Conservation (phyloP, 1,140 invertebrate species). For the Phymorhynchus buccinoides region DNA sequence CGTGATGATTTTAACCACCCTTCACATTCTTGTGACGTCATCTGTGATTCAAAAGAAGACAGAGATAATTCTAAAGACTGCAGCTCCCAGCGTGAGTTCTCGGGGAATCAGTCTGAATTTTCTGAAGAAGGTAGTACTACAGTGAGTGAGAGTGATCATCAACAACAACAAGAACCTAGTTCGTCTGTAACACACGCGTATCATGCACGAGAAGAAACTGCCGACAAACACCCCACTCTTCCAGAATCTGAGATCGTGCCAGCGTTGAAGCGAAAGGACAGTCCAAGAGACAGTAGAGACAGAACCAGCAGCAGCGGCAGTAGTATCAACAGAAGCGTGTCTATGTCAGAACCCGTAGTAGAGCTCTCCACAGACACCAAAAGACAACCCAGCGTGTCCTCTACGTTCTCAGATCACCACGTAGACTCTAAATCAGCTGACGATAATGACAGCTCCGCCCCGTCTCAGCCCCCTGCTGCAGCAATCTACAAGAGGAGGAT, state of each 20-base stretch:
- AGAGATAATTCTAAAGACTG: too few relatives aligned
- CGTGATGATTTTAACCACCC: not conserved
- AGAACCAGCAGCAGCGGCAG: not conserved
- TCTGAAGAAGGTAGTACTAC: not conserved
- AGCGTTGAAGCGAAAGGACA: slow-evolving; percentile 13
- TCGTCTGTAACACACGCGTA: not conserved
- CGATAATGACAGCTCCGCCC: not conserved
- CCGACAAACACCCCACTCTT: not conserved
- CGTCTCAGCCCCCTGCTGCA: not conserved
- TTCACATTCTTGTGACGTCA: too few relatives aligned
- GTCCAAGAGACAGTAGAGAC: not conserved
- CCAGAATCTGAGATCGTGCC: not conserved
- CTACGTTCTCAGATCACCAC: not conserved
- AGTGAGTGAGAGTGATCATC: not conserved
- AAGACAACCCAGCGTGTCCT: not conserved
- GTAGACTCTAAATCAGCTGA: not conserved
- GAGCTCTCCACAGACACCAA: not conserved
- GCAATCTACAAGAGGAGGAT: slow-evolving; percentile 52
- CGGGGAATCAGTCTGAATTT: too few relatives aligned
- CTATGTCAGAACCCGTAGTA: not conserved
- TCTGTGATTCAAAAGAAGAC: too few relatives aligned
- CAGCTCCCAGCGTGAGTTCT: too few relatives aligned
- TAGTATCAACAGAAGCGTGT: not conserved
- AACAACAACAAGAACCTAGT: not conserved
- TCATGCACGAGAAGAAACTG: not conserved